Percentiles rank a stretch among this genome's conserved stretches.
phyloP scores from a whole-genome alignment of 2,888 invertebrate species.

The Papilio elwesi region DNA sequence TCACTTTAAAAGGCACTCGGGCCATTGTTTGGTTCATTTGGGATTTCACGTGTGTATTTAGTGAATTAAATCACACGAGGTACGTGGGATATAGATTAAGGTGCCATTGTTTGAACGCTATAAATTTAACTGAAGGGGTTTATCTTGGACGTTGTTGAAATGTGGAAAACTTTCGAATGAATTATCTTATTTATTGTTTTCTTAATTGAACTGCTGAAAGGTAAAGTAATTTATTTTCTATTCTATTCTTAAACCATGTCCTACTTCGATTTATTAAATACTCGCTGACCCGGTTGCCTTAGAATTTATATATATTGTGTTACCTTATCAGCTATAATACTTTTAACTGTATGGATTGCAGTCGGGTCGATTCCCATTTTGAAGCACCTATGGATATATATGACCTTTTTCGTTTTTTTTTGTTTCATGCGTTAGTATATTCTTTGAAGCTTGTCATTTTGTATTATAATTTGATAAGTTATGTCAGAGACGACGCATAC shows the following conservation, averaged over 20 bases:
- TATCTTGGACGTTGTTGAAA: slow-evolving; percentile 6
- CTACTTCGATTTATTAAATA: no score
- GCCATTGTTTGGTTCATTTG: slow-evolving; percentile 14
- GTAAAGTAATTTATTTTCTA: neutral
- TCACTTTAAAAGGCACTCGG: slow-evolving; percentile 16
- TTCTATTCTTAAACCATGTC: neutral
- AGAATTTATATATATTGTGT: no score
- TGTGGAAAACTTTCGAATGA: slow-evolving; percentile 2
- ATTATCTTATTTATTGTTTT: neutral
- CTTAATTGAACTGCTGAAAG: neutral
- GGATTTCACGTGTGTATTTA: slow-evolving; percentile 30
- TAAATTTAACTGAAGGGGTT: slow-evolving; percentile 29
- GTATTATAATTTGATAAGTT: no score
- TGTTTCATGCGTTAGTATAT: no score
- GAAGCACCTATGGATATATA: no score
- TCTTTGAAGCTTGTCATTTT: no score
- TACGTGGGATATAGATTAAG: slow-evolving; percentile 26
- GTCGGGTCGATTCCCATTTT: no score
- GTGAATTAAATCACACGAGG: slow-evolving; percentile 30
- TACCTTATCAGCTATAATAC: no score
- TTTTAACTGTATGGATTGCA: no score
- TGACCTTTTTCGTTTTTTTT: no score
- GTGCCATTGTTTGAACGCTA: slow-evolving; percentile 25
- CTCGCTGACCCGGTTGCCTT: no score
- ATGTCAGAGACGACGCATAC: no score